These are phyloP conservation scores for Drosophila tani DNA, from an alignment of 1,140 invertebrate species.

Conservation along the genomic window DNA sequence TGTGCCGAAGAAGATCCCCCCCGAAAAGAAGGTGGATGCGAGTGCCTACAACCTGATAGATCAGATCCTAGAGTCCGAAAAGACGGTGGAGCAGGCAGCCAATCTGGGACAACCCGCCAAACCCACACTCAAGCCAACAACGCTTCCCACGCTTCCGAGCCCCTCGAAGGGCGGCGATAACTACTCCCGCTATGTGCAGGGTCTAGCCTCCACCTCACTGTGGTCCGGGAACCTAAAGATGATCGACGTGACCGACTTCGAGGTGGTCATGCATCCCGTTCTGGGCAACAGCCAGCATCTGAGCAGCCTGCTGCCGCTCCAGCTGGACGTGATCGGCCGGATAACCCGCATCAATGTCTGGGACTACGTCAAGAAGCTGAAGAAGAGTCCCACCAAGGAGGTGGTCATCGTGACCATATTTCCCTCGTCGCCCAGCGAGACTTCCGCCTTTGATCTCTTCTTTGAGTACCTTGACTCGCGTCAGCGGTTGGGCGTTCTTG, in stretches of 20 bases:
- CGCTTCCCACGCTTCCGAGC: constrained; percentile 8
- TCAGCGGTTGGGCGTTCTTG: constrained; percentile 89
- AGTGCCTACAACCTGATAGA: constrained; percentile 72
- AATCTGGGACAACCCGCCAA: constrained; percentile 65
- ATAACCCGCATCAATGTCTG: constrained; percentile 96
- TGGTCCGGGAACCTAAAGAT: constrained; percentile 96
- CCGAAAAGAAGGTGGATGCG: constrained; percentile 49
- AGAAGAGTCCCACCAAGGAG: constrained; percentile 94
- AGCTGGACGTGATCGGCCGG: constrained; percentile 95
- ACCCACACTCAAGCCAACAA: constrained; percentile 9
- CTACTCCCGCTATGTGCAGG: constrained; percentile 58
- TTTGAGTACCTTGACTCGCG: constrained; percentile 95
- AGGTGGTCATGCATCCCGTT: constrained; percentile 90
- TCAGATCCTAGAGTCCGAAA: constrained; percentile 79
- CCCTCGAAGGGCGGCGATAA: constrained; percentile 36
- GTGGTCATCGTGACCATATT: constrained; percentile 93
- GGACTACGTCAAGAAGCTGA: constrained; percentile 97
- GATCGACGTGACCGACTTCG: constrained; percentile 95
- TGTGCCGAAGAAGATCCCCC: constrained; percentile 37
- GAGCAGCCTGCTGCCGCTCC: constrained; percentile 90
- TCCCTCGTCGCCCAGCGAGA: constrained; percentile 93
- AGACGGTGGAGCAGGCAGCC: constrained; percentile 74
- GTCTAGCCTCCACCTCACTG: constrained; percentile 85
- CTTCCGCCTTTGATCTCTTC: constrained; percentile 93
- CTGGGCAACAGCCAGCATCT: constrained; percentile 90